These are phyloP conservation scores for Poeciliopsis infans DNA, from an alignment of 2,797 vertebrate genomes.

Conservation along the genomic window DNA sequence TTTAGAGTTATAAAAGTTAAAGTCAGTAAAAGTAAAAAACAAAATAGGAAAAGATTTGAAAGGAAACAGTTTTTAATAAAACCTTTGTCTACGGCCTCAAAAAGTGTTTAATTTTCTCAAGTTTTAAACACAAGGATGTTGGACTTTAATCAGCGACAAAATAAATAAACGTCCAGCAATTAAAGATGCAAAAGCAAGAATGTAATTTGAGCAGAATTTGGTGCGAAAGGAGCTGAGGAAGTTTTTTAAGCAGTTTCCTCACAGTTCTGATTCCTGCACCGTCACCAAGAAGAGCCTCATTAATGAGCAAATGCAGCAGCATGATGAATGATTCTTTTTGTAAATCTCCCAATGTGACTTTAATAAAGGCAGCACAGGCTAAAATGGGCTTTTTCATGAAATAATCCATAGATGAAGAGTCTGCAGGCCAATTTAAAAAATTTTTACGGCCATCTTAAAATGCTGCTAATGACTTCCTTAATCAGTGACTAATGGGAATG, in stretches of 20 bases:
- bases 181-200: too few species aligned
- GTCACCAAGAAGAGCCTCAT: conserved; percentile 7
- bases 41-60: too few species aligned
- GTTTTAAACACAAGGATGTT: too few species aligned
- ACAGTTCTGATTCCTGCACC: conserved; percentile 20
- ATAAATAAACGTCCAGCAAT: too few species aligned
- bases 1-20: too few species aligned
- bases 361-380: conserved; percentile 38
- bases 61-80: too few species aligned
- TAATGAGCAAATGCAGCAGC: conserved; percentile 18
- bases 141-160: too few species aligned
- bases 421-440: conserved; percentile 22
- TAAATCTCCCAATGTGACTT: conserved; percentile 31
- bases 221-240: too few species aligned
- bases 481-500: not conserved
- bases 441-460: conserved; percentile 18
- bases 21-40: too few species aligned
- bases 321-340: conserved; percentile 7
- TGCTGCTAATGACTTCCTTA: conserved; percentile 23
- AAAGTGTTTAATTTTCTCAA: too few species aligned
- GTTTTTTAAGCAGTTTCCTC: conserved; percentile 52
- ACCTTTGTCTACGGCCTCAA: too few species aligned
- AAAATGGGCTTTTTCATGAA: conserved; percentile 36
- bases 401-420: conserved; percentile 16
- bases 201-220: too few species aligned